These are phyloP conservation scores for Trissolcus japonicus DNA, from an alignment of 2,888 invertebrate species.

Conservation along the genomic window DNA sequence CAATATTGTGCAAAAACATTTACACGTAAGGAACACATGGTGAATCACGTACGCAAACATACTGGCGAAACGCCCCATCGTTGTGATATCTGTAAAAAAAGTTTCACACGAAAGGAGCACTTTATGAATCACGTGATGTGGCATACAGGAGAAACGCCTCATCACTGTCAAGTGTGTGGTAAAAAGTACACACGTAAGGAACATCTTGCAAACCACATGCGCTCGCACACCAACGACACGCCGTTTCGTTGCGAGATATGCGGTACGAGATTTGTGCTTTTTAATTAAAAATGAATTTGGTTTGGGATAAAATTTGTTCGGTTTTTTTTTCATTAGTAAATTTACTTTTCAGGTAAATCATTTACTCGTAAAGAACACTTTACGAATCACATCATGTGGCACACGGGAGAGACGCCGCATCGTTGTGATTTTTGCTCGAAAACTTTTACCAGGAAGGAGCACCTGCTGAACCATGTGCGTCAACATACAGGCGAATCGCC, in stretches of 20 bases:
- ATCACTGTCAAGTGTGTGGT: slow-evolving; percentile 90
- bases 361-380: slow-evolving; percentile 93
- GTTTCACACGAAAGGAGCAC: slow-evolving; percentile 86
- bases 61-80: slow-evolving; percentile 87
- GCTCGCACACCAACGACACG: slow-evolving; percentile 91
- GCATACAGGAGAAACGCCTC: slow-evolving; percentile 91
- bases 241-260: slow-evolving; percentile 92
- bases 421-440: slow-evolving; percentile 88
- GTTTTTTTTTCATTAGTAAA: not conserved
- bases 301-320: not conserved
- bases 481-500: slow-evolving; percentile 90
- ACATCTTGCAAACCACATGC: slow-evolving; percentile 91
- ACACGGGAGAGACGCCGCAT: slow-evolving; percentile 88
- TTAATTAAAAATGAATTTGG: slow-evolving; percentile 2
- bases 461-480: slow-evolving; percentile 85
- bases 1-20: slow-evolving; percentile 87
- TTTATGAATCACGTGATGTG: slow-evolving; percentile 89
- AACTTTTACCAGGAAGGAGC: slow-evolving; percentile 87
- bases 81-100: slow-evolving; percentile 87
- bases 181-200: slow-evolving; percentile 93
- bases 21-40: slow-evolving; percentile 87
- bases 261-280: slow-evolving; percentile 76
- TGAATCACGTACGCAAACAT: slow-evolving; percentile 86
- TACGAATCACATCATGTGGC: slow-evolving; percentile 93
- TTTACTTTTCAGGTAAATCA: slow-evolving; percentile 79